Evolutionary conservation across 2,888 invertebrate genomes (phyloP).

Genomic region (Boloria selene): DNA sequence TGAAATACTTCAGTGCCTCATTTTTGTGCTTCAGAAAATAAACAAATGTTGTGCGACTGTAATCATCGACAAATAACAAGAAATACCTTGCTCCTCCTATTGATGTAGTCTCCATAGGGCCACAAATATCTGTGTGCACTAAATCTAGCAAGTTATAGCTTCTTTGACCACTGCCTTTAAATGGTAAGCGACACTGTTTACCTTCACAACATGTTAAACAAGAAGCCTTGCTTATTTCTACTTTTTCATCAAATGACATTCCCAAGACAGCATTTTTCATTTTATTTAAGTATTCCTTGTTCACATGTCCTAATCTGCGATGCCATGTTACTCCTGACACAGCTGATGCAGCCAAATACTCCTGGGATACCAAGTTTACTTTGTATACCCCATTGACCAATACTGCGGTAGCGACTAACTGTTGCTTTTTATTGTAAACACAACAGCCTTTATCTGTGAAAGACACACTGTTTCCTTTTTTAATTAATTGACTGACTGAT

Average conservation of each 20-base stretch:
- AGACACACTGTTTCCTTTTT: constrained; percentile 41
- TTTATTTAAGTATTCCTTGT: constrained; percentile 34
- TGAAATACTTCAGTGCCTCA: neutral
- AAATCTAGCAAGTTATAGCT: neutral
- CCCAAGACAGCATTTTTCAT: constrained; percentile 42
- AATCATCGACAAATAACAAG: too few species aligned
- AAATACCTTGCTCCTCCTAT: too few species aligned
- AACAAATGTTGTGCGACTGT: neutral
- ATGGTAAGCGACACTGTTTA: constrained; percentile 1
- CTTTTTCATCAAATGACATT: neutral
- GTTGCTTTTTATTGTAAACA: constrained; percentile 37
- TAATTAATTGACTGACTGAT: constrained; percentile 39
- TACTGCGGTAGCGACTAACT: constrained; percentile 40
- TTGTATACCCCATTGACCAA: constrained; percentile 37
- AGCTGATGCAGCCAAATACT: neutral
- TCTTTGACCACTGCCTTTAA: neutral
- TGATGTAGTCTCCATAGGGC: too few species aligned
- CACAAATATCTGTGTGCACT: too few species aligned
- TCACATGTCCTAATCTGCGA: constrained; percentile 36
- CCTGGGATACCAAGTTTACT: neutral
- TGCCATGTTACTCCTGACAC: constrained; percentile 22
- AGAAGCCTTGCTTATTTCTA: neutral
- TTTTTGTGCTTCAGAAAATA: neutral
- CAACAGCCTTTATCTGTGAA: constrained; percentile 41
- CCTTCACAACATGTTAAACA: neutral